Conservation (phyloP, 2,888 invertebrate species). For the Lepetodrilus schrolli region DNA sequence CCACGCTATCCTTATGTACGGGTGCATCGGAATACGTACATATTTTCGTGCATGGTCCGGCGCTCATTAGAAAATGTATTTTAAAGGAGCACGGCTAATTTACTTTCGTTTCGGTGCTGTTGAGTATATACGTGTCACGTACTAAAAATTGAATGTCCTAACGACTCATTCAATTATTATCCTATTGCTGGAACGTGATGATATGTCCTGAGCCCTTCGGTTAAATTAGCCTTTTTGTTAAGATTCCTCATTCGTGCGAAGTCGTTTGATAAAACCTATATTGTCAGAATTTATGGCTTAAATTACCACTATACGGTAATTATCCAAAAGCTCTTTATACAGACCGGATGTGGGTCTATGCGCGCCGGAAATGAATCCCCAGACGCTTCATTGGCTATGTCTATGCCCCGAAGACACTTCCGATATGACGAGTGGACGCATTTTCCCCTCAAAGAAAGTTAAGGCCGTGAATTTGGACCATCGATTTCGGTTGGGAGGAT, state of each 20-base stretch:
- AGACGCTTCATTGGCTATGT: slow-evolving; percentile 25
- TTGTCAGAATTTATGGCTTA: slow-evolving; percentile 17
- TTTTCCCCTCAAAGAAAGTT: slow-evolving; percentile 26
- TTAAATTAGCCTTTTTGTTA: slow-evolving; percentile 23
- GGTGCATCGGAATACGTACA: no score
- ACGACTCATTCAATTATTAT: neutral
- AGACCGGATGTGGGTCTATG: slow-evolving; percentile 23
- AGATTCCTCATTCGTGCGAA: neutral
- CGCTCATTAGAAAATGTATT: no score
- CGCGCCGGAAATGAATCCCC: slow-evolving; percentile 26
- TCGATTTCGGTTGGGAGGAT: slow-evolving; percentile 9
- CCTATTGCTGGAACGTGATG: neutral
- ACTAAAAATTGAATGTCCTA: no score
- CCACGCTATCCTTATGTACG: no score
- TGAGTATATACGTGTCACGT: no score
- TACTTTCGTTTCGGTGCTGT: no score
- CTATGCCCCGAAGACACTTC: slow-evolving; percentile 20
- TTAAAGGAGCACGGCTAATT: no score
- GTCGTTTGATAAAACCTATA: slow-evolving; percentile 25
- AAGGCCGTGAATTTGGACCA: slow-evolving; percentile 1
- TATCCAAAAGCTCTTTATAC: slow-evolving; percentile 8
- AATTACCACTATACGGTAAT: slow-evolving; percentile 21
- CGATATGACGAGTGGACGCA: slow-evolving; percentile 9
- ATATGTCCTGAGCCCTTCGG: neutral
- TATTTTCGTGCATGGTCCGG: no score